Conservation (phyloP, 2,797 vertebrate genomes). For the Lates japonicus region DNA sequence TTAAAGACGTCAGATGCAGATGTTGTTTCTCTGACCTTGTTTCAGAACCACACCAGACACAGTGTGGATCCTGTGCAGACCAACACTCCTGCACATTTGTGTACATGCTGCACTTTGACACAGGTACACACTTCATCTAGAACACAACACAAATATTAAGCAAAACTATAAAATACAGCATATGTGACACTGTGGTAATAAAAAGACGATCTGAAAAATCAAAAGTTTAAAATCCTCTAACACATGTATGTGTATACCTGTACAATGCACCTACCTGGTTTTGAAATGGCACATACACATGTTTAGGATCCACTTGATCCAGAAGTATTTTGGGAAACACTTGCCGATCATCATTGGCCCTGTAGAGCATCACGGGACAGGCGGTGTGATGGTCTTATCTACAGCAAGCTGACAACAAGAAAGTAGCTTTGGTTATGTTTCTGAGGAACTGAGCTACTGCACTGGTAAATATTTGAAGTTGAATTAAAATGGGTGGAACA, state of each 20-base stretch:
- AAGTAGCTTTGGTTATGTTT: fast-evolving
- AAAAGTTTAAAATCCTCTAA: not conserved
- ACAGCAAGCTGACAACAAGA: slow-evolving; percentile 75
- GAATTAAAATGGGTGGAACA: not conserved
- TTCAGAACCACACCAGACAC: slow-evolving; percentile 79
- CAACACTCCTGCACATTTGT: slow-evolving; percentile 62
- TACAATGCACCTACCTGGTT: slow-evolving; percentile 72
- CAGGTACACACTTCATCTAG: slow-evolving; percentile 72
- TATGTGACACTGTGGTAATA: not conserved
- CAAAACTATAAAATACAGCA: not conserved
- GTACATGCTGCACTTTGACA: slow-evolving; percentile 69
- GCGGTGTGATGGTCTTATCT: slow-evolving; percentile 60
- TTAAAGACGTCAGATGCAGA: not conserved
- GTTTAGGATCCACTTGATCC: slow-evolving; percentile 70
- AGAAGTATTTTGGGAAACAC: slow-evolving; percentile 76
- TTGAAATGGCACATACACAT: slow-evolving; percentile 71
- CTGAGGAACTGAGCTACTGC: not conserved
- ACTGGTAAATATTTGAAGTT: not conserved
- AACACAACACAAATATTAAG: slow-evolving; percentile 6
- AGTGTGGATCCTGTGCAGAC: slow-evolving; percentile 79
- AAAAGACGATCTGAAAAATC: not conserved
- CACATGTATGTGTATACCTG: not conserved
- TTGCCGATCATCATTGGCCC: slow-evolving; percentile 58
- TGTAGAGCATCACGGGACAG: slow-evolving; percentile 78
- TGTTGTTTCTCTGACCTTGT: slow-evolving; percentile 57